Evolutionary conservation across 2,888 invertebrate genomes (phyloP), one percentile per base, ranked within the genome.

Genomic region (Diogma glabrata): DNA sequence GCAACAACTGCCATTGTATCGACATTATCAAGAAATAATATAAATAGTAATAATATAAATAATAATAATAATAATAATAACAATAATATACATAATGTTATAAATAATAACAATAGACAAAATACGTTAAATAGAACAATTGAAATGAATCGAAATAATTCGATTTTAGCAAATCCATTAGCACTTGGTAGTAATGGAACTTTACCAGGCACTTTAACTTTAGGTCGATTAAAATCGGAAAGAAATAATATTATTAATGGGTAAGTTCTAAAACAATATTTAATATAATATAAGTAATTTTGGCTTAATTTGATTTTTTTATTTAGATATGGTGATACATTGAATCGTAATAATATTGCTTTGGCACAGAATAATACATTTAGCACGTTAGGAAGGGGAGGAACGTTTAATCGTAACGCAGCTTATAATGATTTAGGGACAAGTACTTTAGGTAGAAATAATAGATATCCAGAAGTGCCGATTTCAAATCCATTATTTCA

Each of bases 1-100:
- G 85, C 86, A 0, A 87, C 86, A 1, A 87, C 88, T 0, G 88
- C 88, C 0, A 84, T 85, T 0, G 76, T 88, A 43, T 86, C 88
- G 0, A 70, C 71, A 1, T 55, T 71, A 9, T 63, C 68, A 6
- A 64, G 70, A 9, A 67, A 68, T 53, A 70, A 70, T 52, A 67
- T 67, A 52, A 66, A 67, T 53, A 66, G 66, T 48, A 66, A 66
- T 43, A 58, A 60, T 46, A 59, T 60, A 17, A 61, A 59, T 52
- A 61, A 61, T 58, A 57, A 57, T 33, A 59, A 58, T 55, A 58
- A 57, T 24, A 57, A 59, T 20, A 47, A 24, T 47, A 48, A 51
- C 10, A 54, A 53, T 43, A 53, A 52, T 50, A 49, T 24, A 26
- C 53, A 51, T 33, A 50, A 50, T 30, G 52, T 52, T 47, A 52